Percentiles rank a stretch among this genome's conserved stretches.
Evolutionary conservation across 1,140 invertebrate species (phyloP).

Genomic region (Cyphomyrmex costatus): DNA sequence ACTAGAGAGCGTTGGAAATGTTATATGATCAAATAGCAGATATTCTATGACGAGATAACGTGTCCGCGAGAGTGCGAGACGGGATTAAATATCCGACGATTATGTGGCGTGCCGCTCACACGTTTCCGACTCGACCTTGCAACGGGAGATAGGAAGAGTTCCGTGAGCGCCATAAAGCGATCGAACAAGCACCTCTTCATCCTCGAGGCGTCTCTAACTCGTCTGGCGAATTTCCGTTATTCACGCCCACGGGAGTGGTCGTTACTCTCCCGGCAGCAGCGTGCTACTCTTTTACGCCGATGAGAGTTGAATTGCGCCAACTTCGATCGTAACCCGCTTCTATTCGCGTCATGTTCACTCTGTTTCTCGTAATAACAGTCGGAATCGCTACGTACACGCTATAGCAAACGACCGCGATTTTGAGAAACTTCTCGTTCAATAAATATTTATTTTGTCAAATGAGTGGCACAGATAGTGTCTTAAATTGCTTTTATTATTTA

Average conservation of each 20-base stretch:
- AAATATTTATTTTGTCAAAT: conserved; percentile 21
- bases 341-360: conserved; percentile 33
- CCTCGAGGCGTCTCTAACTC: conserved; percentile 53
- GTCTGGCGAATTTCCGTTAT: conserved; percentile 62
- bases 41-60: conserved; percentile 12
- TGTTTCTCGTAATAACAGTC: conserved; percentile 30
- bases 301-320: conserved; percentile 59
- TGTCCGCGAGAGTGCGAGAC: conserved; percentile 16
- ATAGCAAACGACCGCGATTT: conserved; percentile 6
- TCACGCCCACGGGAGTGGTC: conserved; percentile 61
- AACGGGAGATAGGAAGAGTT: conserved; percentile 51
- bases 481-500: conserved; percentile 5
- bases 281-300: conserved; percentile 61
- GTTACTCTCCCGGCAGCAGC: conserved; percentile 41
- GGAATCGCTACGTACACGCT: conserved; percentile 8
- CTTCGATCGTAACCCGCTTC: conserved; percentile 58
- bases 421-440: conserved; percentile 8
- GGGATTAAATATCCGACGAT: conserved; percentile 45
- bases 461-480: not conserved
- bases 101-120: conserved; percentile 28
- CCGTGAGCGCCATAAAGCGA: conserved; percentile 36
- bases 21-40: not conserved
- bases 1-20: not conserved
- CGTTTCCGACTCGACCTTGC: conserved; percentile 50
- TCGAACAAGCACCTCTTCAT: conserved; percentile 60